Evolutionary conservation across 2,888 invertebrate genomes (phyloP).

Genomic region (Priocnemis perturbator): DNA sequence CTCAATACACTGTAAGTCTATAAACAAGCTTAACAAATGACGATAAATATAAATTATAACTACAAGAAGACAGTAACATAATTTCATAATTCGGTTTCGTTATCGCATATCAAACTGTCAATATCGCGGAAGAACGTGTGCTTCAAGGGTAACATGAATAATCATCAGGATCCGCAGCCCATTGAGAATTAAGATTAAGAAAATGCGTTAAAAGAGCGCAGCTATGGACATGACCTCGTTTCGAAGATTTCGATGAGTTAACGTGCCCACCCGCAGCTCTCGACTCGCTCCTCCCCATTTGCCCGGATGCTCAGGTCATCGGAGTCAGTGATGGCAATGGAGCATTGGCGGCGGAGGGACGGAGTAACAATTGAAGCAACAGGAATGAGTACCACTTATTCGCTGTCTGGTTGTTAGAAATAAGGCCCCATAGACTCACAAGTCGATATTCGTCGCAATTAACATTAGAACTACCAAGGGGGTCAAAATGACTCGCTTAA

Average conservation of each 20-base stretch:
- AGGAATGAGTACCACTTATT: conserved; percentile 52
- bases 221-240: conserved; percentile 42
- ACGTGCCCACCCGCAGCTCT: conserved; percentile 38
- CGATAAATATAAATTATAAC: no score
- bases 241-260: conserved; percentile 45
- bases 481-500: no score
- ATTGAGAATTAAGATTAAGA: background rate
- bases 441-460: background rate
- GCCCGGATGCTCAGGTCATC: conserved; percentile 39
- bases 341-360: conserved; percentile 21
- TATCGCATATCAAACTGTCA: no score
- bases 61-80: no score
- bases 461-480: no score
- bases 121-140: no score
- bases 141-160: no score
- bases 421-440: conserved; percentile 32
- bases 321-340: conserved; percentile 10
- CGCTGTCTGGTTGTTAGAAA: conserved; percentile 46
- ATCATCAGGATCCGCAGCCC: no score
- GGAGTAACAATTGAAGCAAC: conserved; percentile 51
- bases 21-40: no score
- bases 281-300: conserved; percentile 47
- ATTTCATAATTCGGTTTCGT: no score
- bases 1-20: no score
- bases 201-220: conserved; percentile 8